Evolutionary conservation across 2,113 vertebrate genomes (phyloP).

Genomic region (Nothocercus julius): DNA sequence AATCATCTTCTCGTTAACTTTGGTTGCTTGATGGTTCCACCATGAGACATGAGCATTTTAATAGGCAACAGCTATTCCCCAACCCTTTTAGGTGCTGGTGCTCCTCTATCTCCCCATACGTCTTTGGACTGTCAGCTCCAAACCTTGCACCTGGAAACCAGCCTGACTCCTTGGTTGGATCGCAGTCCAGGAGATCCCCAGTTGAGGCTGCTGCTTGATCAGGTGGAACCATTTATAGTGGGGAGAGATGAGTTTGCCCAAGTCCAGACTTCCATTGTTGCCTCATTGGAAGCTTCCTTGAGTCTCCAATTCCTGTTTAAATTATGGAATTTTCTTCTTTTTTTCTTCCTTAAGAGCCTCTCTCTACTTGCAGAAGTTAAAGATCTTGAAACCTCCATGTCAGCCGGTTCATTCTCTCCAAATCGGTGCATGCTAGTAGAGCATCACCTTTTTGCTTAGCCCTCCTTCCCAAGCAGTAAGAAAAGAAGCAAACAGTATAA

Average conservation of each 20-base stretch:
- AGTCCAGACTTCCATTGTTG: not conserved
- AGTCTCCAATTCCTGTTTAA: not conserved
- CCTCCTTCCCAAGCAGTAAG: not conserved
- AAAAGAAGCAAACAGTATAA: not conserved
- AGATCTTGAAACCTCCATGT: rapidly evolving
- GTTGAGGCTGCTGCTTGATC: not conserved
- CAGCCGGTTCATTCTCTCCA: not conserved
- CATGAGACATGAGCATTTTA: not conserved
- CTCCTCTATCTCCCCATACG: rapidly evolving
- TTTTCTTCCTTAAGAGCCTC: not conserved
- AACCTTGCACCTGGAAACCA: not conserved
- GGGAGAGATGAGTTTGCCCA: not conserved
- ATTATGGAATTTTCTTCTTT: not conserved
- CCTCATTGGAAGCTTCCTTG: not conserved
- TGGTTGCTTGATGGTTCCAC: not conserved
- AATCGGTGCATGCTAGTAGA: not conserved
- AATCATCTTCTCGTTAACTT: not conserved
- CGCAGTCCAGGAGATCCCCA: not conserved
- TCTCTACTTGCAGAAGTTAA: not conserved
- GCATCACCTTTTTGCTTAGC: not conserved
- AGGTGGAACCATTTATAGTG: rapidly evolving
- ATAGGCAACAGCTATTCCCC: not conserved
- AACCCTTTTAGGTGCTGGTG: rapidly evolving
- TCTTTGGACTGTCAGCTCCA: not conserved
- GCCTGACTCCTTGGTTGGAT: not conserved